A percentile compares a stretch with the other conserved stretches of the same genome.
Evolutionary conservation across 2,888 invertebrate genomes (phyloP).

Genomic region (Tetropium fuscum): DNA sequence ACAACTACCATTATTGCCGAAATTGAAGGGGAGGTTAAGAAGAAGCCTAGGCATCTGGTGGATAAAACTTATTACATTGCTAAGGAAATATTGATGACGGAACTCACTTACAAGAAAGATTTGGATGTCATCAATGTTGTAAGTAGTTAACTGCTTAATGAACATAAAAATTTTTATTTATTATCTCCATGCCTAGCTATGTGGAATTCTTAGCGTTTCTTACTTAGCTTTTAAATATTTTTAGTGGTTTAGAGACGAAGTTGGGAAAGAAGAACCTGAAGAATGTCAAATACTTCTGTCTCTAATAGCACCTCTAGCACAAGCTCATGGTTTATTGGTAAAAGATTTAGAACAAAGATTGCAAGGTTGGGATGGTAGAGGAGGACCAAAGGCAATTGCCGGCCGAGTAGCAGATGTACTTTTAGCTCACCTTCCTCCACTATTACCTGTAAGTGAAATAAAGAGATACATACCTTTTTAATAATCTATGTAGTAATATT

Average conservation of each 20-base stretch:
- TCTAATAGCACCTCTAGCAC: conserved; percentile 79
- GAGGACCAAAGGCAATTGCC: conserved; percentile 64
- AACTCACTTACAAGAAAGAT: conserved; percentile 94
- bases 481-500: no score
- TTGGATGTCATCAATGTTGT: conserved; percentile 91
- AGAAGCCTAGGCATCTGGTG: conserved; percentile 55
- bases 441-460: conserved; percentile 67
- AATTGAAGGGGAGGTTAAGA: conserved; percentile 64
- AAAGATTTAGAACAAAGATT: conserved; percentile 82
- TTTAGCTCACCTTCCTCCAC: conserved; percentile 75
- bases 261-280: conserved; percentile 69
- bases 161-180: neutral
- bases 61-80: conserved; percentile 86
- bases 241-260: conserved; percentile 81
- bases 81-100: conserved; percentile 95
- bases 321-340: conserved; percentile 84
- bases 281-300: conserved; percentile 72
- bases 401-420: conserved; percentile 83
- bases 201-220: no score
- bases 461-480: no score
- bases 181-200: no score
- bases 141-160: conserved; percentile 59
- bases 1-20: conserved; percentile 64
- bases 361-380: conserved; percentile 78
- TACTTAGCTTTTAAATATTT: conserved; percentile 45